A percentile compares a stretch with the other conserved stretches of the same genome.
phyloP scores from a whole-genome alignment of 2,888 invertebrate species.

The Sepioteuthis lessoniana region DNA sequence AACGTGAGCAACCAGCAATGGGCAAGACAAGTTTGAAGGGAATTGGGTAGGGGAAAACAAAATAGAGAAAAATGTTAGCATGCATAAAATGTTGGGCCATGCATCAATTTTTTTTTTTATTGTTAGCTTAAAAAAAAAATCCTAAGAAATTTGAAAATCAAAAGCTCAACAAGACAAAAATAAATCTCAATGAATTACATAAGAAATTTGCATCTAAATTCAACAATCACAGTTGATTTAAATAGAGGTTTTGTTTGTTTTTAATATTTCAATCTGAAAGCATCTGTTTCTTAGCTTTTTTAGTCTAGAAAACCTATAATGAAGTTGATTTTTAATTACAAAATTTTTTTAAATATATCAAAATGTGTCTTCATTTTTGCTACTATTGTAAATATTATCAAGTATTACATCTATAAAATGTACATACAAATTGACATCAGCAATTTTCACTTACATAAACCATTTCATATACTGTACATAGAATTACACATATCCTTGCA shows the following conservation, averaged over 20 bases:
- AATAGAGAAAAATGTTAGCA: constrained; percentile 48
- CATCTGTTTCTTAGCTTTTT: background rate
- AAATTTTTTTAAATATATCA: too few relatives aligned
- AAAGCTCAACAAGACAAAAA: background rate
- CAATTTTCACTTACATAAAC: too few relatives aligned
- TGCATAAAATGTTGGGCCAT: background rate
- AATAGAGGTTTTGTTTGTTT: background rate
- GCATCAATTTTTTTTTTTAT: background rate
- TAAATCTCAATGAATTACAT: background rate
- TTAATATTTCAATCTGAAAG: background rate
- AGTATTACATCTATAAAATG: background rate
- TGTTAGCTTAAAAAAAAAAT: too few relatives aligned
- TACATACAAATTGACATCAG: background rate
- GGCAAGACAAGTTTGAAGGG: constrained; percentile 46
- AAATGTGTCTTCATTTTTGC: background rate
- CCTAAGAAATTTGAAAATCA: background rate
- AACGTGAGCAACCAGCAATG: constrained; percentile 44
- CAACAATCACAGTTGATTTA: background rate
- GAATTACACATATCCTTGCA: too few relatives aligned
- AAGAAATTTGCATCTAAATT: background rate
- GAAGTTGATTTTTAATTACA: background rate
- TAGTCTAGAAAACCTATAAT: background rate
- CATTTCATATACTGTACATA: too few relatives aligned
- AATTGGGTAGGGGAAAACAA: background rate
- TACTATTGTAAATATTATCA: background rate